Base-by-base conservation (phyloP, 1,140 invertebrate species). In the Temnothorax nylanderi region DNA sequence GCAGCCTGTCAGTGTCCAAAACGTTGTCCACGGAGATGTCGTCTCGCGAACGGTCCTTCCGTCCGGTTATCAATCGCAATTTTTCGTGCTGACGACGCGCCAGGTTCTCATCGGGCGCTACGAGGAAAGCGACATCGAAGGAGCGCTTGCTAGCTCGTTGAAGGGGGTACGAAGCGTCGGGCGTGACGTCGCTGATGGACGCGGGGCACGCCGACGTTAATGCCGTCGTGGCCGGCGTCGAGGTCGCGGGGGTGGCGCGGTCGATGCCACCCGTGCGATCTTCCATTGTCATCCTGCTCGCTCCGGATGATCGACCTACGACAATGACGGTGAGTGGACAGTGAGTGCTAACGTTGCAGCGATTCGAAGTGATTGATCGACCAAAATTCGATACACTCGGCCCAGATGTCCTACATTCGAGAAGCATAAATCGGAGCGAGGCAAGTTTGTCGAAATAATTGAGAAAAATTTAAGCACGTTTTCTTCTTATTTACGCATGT, bases 51-150 rank as follows among this genome's bases (percentile, higher is more conserved):
- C 89, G 89, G 2, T 93, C 90, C 67, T 92, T 93, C 26, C 90
- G 88, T 0, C 81, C 85, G 94, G 96, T 96, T 21, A 96, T 94
- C 88, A 96, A 92, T 10, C 96, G 93, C 76, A 97, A 95, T 85
- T 97, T 96, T 85, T 97, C 96, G 18, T 95, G 96, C 90, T 97
- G 96, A 89, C 97, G 97, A 69, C 97, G 96, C 54, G 97, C 96
- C 60, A 97, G 93, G 91, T 98, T 97, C 75, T 98, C 98, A 89
- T 98, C 98, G 2, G 98, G 98, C 91, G 98, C 97, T 95, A 98
- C 98, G 5, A 98, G 94, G 87, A 98, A 98, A 1, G 98, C 98
- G 0, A 98, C 98, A 92, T 98, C 98, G 90, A 98, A 98, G 13
- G 98, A 97, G 18, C 98, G 95, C 90, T 98, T 98, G 6, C 95